Percentiles rank a stretch among this genome's conserved stretches.
Conservation (phyloP, 2,113 vertebrate genomes). For the Beaufortia kweichowensis region DNA sequence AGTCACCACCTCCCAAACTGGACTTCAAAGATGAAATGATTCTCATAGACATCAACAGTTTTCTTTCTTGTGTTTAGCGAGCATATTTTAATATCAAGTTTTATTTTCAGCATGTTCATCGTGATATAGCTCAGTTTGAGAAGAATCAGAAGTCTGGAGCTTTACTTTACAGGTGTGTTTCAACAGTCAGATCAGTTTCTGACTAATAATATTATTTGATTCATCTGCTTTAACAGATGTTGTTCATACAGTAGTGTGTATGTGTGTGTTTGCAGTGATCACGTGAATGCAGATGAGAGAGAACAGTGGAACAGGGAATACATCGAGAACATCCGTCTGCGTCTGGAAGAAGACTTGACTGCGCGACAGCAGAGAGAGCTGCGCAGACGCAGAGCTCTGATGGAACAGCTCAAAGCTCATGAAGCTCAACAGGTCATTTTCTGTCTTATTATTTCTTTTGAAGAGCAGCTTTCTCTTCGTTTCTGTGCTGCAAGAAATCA, state of each 20-base stretch:
- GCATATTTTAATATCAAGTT: background rate
- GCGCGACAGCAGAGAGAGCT: slow-evolving; percentile 82
- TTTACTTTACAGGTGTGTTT: slow-evolving; percentile 60
- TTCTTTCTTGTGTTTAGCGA: background rate
- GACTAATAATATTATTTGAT: slow-evolving; percentile 6
- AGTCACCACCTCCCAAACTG: too few relatives aligned
- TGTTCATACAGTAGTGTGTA: background rate
- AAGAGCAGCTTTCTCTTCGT: too few relatives aligned
- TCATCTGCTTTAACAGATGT: too few relatives aligned
- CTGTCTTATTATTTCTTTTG: too few relatives aligned
- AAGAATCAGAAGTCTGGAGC: slow-evolving; percentile 63
- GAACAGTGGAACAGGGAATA: slow-evolving; percentile 81
- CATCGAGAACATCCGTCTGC: slow-evolving; percentile 82
- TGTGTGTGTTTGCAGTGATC: slow-evolving; percentile 29
- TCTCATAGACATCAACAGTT: too few relatives aligned
- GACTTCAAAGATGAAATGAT: too few relatives aligned
- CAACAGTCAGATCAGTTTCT: background rate
- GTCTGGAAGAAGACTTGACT: slow-evolving; percentile 76
- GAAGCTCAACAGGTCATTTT: slow-evolving; percentile 45
- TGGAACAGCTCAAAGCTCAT: slow-evolving; percentile 74
- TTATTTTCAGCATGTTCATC: slow-evolving; percentile 72
- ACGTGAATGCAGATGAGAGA: slow-evolving; percentile 61
- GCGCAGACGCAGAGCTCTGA: slow-evolving; percentile 75
- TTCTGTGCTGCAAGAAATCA: too few relatives aligned
- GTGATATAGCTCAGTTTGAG: slow-evolving; percentile 86